A percentile compares a stretch with the other conserved stretches of the same genome.
phyloP scores from a whole-genome alignment of 1,140 invertebrate species.

The Drosophila nigrodunni region DNA sequence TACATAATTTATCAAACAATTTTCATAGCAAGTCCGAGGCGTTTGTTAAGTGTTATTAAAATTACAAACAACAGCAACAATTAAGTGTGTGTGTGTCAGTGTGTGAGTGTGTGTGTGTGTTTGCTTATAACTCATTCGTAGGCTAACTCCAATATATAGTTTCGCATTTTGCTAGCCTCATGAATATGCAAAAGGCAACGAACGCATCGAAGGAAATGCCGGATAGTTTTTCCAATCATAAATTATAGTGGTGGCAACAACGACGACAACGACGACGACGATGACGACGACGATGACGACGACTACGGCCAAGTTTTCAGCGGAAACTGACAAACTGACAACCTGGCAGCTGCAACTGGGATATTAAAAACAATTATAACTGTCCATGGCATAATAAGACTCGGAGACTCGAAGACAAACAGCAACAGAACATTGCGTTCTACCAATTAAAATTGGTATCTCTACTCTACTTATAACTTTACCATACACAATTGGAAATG shows the following conservation, averaged over 20 bases:
- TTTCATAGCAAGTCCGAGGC: constrained; percentile 78
- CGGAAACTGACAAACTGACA: constrained; percentile 44
- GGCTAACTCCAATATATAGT: constrained; percentile 32
- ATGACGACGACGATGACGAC: constrained; percentile 3
- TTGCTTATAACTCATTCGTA: constrained; percentile 26
- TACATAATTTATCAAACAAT: constrained; percentile 77
- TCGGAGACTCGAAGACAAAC: background rate
- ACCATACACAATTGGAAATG: background rate
- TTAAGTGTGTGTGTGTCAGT: background rate
- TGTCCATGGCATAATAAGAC: background rate
- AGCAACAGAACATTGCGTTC: background rate
- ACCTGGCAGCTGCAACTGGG: background rate
- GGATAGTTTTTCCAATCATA: constrained; percentile 64
- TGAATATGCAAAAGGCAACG: constrained; percentile 66
- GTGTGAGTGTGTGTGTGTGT: background rate
- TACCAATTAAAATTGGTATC: background rate
- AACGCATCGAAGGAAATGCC: constrained; percentile 58
- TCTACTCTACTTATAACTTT: too few species aligned
- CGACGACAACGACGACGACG: constrained; percentile 5
- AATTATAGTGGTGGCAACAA: constrained; percentile 39
- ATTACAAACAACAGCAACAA: constrained; percentile 51
- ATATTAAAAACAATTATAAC: constrained; percentile 55
- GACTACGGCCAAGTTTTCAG: constrained; percentile 28
- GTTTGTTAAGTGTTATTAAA: constrained; percentile 78
- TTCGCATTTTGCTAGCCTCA: constrained; percentile 37